A percentile compares a stretch with the other conserved stretches of the same genome.
These are phyloP conservation scores for Podotricha telesiphe DNA, from an alignment of 2,888 invertebrate species.

Conservation along the genomic window DNA sequence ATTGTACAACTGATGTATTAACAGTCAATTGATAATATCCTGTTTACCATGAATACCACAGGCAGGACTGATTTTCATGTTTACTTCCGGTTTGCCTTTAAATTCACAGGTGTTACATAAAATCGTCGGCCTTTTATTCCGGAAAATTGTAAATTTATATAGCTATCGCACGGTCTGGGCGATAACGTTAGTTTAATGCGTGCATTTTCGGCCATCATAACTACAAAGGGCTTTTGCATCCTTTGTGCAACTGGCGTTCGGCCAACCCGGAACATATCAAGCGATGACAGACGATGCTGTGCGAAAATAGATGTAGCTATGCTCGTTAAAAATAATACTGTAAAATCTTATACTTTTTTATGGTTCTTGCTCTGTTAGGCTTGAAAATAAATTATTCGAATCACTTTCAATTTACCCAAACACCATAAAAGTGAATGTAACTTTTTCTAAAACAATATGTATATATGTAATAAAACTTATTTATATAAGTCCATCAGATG, in stretches of 20 bases:
- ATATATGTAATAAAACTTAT: too few relatives aligned
- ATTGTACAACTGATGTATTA: too few relatives aligned
- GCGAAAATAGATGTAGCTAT: conserved; percentile 44
- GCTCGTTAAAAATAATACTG: conserved; percentile 8
- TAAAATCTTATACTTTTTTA: not conserved
- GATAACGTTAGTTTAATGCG: conserved; percentile 20
- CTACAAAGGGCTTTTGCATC: conserved; percentile 56
- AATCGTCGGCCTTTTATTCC: conserved; percentile 1
- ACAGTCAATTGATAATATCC: too few relatives aligned
- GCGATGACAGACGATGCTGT: conserved; percentile 45
- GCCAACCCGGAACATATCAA: conserved; percentile 70
- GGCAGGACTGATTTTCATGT: not conserved
- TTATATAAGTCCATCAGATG: not conserved
- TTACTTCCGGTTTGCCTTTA: not conserved
- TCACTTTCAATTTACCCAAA: too few relatives aligned
- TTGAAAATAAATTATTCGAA: not conserved
- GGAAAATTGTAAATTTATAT: conserved; percentile 17
- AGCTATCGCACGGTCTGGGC: not conserved
- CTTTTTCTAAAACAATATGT: too few relatives aligned
- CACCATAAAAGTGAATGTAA: too few relatives aligned
- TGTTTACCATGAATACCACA: not conserved
- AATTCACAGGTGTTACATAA: not conserved
- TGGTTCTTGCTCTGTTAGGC: not conserved
- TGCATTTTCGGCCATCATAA: conserved; percentile 26
- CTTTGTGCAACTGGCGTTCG: conserved; percentile 69